phyloP scores from a whole-genome alignment of 2,888 invertebrate genomes.

The Hoplodrina ambigua region DNA sequence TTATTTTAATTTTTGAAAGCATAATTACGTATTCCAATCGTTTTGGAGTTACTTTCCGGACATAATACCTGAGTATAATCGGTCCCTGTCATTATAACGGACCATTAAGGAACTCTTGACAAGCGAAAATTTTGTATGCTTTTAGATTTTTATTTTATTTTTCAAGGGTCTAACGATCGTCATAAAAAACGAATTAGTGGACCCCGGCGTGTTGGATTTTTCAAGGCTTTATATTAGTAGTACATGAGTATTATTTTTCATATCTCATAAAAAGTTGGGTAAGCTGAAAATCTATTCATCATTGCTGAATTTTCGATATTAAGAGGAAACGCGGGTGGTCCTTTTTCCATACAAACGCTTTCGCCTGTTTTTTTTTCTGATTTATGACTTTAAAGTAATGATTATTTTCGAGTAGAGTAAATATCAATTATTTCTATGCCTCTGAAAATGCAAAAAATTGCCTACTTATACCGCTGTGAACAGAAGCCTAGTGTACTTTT shows the following conservation, averaged over 20 bases:
- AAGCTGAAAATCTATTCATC: constrained; percentile 50
- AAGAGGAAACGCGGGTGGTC: no score
- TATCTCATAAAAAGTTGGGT: constrained; percentile 55
- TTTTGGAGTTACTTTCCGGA: constrained; percentile 48
- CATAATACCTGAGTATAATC: constrained; percentile 64
- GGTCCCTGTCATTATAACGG: constrained; percentile 55
- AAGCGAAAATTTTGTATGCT: constrained; percentile 74
- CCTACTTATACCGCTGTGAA: no score
- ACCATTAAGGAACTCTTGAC: constrained; percentile 66
- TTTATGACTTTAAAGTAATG: no score
- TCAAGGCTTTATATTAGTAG: constrained; percentile 67
- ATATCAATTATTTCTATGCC: no score
- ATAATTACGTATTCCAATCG: constrained; percentile 44
- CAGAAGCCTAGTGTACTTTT: no score
- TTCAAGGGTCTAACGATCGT: constrained; percentile 77
- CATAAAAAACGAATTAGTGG: constrained; percentile 85
- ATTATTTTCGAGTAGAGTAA: no score
- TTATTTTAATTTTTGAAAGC: constrained; percentile 22
- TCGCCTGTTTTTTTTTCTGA: no score
- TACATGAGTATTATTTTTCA: constrained; percentile 68
- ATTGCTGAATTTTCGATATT: constrained; percentile 20
- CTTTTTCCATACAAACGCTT: no score
- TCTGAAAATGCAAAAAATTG: no score
- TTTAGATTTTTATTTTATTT: constrained; percentile 72
- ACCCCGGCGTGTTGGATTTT: constrained; percentile 66